phyloP scores from a whole-genome alignment of 2,113 vertebrate genomes.

The Accipiter cooperii region DNA sequence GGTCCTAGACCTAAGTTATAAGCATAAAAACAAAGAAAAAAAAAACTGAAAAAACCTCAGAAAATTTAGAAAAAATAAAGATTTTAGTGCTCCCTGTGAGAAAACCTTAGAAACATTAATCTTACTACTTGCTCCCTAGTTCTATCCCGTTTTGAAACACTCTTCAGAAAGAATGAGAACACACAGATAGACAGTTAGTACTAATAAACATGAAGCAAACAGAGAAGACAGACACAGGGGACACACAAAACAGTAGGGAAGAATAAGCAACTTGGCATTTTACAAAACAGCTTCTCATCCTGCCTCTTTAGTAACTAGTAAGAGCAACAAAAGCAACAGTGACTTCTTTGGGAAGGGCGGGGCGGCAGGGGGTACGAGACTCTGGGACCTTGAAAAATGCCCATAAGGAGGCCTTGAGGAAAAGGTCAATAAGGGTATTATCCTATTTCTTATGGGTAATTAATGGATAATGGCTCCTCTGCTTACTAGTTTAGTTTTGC shows the following conservation, averaged over 20 bases:
- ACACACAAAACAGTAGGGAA: background rate
- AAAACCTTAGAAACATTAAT: background rate
- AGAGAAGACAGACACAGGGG: background rate
- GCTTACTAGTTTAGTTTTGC: background rate
- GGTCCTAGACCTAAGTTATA: background rate
- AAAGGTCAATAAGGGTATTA: background rate
- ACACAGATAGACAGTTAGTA: background rate
- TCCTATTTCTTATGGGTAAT: background rate
- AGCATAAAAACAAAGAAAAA: background rate
- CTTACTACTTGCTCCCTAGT: background rate
- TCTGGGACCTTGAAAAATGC: background rate
- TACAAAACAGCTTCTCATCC: background rate
- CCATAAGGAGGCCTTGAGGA: background rate
- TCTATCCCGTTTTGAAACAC: background rate
- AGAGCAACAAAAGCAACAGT: background rate
- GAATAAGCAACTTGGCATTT: background rate
- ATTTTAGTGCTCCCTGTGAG: background rate
- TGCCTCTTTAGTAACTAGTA: background rate
- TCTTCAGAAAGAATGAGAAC: background rate
- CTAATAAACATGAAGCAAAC: background rate
- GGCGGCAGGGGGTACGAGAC: background rate
- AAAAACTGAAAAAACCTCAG: fast-evolving
- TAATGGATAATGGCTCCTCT: background rate
- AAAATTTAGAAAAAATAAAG: background rate
- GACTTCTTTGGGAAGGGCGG: background rate